Evolutionary conservation across 2,113 vertebrate species (phyloP), one percentile per base, ranked within the genome.

Genomic region (Toxotes jaculatrix): DNA sequence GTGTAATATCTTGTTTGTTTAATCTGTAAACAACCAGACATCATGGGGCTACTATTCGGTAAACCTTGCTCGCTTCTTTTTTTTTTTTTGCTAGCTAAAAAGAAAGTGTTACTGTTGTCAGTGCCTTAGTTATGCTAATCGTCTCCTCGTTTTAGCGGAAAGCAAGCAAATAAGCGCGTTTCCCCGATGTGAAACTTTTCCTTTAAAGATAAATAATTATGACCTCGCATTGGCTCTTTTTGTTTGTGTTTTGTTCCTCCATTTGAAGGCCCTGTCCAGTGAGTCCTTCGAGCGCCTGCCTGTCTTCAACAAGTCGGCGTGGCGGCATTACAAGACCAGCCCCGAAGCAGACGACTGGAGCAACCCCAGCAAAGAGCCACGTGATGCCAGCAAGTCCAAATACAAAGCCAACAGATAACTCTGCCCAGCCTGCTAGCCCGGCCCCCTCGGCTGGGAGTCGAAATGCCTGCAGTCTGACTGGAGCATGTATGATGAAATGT

Each of bases 301-400:
- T 0, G 98, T 99, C 83, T 99, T 99, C 94, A 99, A 99, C 95
- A 99, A 98, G 92, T 99, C 98, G 3, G 97, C 97, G 0, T 99
- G 97, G 98, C 94, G 98, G 53, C 98, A 99, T 92, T 99, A 99
- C 91, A 97, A 97, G 95, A 97, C 96, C 75, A 97, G 95, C 43
- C 96, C 97, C 0, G 98, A 99, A 94, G 98, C 98, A 7, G 97
- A 99, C 45, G 98, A 99, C 91, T 99, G 98, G 98, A 99, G 98
- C 93, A 99, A 98, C 94, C 98, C 98, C 67, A 99, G 98, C 96
- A 97, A 96, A 49, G 98, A 98, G 91, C 98, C 98, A 0, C 95
- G 97, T 7, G 97, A 99, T 87, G 96, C 97, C 87, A 94, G 93
- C 93, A 93, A 94, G 91, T 98, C 98, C 87, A 98, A 97, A 91